Evolutionary conservation across 1,140 invertebrate genomes (phyloP), one percentile per base, ranked within the genome.

Genomic region (Drosophila ironensis): DNA sequence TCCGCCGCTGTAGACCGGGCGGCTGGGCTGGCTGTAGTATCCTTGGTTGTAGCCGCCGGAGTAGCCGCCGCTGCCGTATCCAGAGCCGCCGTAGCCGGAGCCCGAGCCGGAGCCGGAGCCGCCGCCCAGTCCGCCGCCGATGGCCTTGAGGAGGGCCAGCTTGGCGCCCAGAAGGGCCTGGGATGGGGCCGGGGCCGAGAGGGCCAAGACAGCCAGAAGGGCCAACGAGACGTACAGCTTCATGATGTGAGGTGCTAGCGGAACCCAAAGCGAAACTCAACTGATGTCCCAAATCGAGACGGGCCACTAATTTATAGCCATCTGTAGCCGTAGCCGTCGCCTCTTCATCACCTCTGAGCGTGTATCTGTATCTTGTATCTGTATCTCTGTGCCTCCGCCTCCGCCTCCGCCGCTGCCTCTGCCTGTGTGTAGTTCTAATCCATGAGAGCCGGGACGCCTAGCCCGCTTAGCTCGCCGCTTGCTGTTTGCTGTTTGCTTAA

Each of bases 301-400:
- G 52, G 57, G 72, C 51, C 80, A 81, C 86, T 77, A 81, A 88
- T 88, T 88, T 88, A 88, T 88, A 88, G 68, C 61, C 72, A 66
- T 25, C 41, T 17, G n/a, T 51, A 30, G 22, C 38, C 37, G 37
- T 3, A 12, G 5, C 25, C n/a, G 14, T 20, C 28, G 7, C 35
- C n/a, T n/a, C 16, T 19, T 9, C 42, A 6, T 51, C 22, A 8
- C 33, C 41, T 59, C 41, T 9, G n/a, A 3, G 6, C 4, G 11
- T 19, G 28, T 42, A 30, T 19, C 44, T 50, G 24, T 20, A 20
- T 16, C 37, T 5, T 2, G 24, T 30, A 24, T 37, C n/a, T 45
- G n/a, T 38, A 30, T 30, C 28, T 30, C 30, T 5, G 40, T 47
- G 44, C n/a, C n/a, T 50, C 41, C 42, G 19, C 44, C 27, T 64